Evolutionary conservation across 1,140 invertebrate genomes (phyloP), one percentile per base, ranked within the genome.

Genomic region (Cydia pomonella): DNA sequence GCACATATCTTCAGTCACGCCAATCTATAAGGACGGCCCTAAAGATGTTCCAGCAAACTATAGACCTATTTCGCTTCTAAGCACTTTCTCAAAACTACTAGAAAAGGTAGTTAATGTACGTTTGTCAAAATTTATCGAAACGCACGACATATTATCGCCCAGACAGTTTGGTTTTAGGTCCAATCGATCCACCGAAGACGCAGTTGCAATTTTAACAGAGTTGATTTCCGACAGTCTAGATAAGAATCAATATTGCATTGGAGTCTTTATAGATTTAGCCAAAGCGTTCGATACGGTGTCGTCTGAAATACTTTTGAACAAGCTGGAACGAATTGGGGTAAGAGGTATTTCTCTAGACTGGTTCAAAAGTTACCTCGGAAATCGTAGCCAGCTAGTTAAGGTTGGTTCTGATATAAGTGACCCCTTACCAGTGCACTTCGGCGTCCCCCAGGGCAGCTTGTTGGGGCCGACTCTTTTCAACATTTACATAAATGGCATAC

Each of bases 241-340:
- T 21, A 2, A 21, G 21, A 73, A 59, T 3, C n/a, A 73, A 23
- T 12, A 6, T 27, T 73, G 72, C 25, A 50, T 73, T 2, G 72
- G 41, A 47, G 72, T 73, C 18, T 73, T 73, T 50, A 18, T 73
- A 21, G 72, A 73, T 27, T 25, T 73, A 4, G 72, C 72, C 7
- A 73, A 73, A 23, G 72, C 72, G 7, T 73, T 73, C 21, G 72
- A 73, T 50, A 73, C 72, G n/a, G 72, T 73, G 13, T 73, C 66
- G 1, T 5, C 10, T 2, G 13, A 13, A 5, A 16, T 71, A 33
- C 25, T 71, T 10, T 18, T 71, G 10, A 71, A 33, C 10, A 71
- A 71, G 18, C 66, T 71, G 33, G 66, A 71, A 13, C 13, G 41
- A 7, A 7, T 44, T 44, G 41, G 41, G 5, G 41, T 44, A 5